Evolutionary conservation across 2,888 invertebrate genomes (phyloP), one percentile per base, ranked within the genome.

Genomic region (Platycheirus albimanus): DNA sequence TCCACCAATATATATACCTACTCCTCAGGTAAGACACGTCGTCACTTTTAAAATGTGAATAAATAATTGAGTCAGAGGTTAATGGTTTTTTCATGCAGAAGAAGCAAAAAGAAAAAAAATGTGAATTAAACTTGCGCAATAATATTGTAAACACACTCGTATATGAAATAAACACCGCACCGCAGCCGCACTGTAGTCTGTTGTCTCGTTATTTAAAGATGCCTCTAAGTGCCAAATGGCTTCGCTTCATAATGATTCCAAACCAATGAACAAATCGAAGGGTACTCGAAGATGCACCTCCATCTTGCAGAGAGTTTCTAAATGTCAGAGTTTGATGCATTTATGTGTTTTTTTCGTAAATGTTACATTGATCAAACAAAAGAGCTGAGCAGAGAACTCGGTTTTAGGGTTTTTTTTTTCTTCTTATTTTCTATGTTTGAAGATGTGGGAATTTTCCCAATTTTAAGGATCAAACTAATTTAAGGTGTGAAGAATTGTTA

Each of bases 401-500:
- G 1, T 66, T 36, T 20, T 41, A 10, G 15, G 51, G 17, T 8
- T 38, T 33, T 33, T 24, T 24, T 24, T 24, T 20, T 36, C n/a
- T n/a, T 52, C 49, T 2, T n/a, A 13, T 24, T 45, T 54, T 67
- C 11, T n/a, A 49, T 61, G 74, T 43, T 52, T 61, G 36, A 30
- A 54, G 70, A 64, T 77, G 71, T 77, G 81, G 77, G 81, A 81
- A 81, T 76, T 58, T 72, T 67, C 24, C n/a, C 20, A 52, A 61
- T 52, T 67, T 47, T 49, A 38, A 75, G 70, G 76, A 76, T 51
- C 20, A 63, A 61, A 20, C n/a, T 19, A 36, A 52, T 28, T 54
- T 43, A 19, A 66, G 71, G 81, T 81, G 77, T 67, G 77, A 67
- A 71, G 63, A 67, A 72, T 30, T 20, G 30, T 71, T 8, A 36